Conservation (phyloP, 2,888 invertebrate species). For the Cerastis rubricosa region DNA sequence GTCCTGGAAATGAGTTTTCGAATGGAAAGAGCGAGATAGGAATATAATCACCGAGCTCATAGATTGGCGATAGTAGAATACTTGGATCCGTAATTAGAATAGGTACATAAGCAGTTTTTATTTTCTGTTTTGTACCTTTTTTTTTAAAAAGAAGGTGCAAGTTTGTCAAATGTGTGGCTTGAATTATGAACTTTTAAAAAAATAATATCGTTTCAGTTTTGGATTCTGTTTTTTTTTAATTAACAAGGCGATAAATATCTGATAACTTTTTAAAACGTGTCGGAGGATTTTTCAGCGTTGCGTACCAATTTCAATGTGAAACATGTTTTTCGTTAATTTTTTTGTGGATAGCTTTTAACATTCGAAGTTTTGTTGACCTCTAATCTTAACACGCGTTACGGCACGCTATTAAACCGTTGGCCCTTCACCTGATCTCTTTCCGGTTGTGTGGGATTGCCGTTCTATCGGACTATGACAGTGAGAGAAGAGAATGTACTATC, state of each 20-base stretch:
- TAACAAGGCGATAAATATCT: not conserved
- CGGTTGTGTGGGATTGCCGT: no score
- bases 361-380: not conserved
- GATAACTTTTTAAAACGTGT: not conserved
- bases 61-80: no score
- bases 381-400: no score
- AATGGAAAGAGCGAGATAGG: not conserved
- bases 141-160: not conserved
- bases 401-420: no score
- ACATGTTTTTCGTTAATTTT: not conserved
- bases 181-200: not conserved
- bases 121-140: no score
- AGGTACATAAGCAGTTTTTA: not conserved
- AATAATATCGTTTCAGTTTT: not conserved
- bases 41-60: not conserved
- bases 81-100: not conserved
- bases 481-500: no score
- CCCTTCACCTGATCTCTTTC: no score
- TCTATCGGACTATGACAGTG: no score
- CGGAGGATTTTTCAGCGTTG: not conserved
- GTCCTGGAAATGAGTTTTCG: constrained; percentile 10
- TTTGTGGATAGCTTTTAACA: not conserved
- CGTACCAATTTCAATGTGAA: not conserved
- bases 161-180: not conserved
- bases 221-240: not conserved